Conservation (phyloP, 2,797 vertebrate genomes). For the Steatocranus sp. region DNA sequence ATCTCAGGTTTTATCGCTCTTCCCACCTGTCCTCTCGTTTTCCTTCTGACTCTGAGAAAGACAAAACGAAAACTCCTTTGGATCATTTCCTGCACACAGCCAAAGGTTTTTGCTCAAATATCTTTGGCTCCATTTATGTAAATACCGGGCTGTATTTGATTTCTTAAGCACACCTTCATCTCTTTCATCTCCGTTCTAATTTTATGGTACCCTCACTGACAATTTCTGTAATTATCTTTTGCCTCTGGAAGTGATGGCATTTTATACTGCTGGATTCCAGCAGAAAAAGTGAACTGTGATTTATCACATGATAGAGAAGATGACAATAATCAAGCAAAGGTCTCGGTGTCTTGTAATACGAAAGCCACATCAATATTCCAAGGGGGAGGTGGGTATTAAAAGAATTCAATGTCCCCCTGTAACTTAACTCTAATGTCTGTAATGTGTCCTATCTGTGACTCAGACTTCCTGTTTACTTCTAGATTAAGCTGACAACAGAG, state of each 20-base stretch:
- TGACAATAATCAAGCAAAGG: background rate
- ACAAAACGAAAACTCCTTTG: background rate
- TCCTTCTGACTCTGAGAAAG: background rate
- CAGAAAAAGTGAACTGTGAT: background rate
- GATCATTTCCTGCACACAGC: background rate
- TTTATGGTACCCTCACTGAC: background rate
- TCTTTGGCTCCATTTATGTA: background rate
- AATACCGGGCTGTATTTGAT: background rate
- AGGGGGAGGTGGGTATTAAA: background rate
- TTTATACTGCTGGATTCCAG: background rate
- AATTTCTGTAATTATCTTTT: background rate
- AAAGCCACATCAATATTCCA: conserved; percentile 1
- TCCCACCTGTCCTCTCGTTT: background rate
- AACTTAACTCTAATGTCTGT: background rate
- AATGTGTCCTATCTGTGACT: background rate
- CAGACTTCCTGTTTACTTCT: conserved; percentile 5
- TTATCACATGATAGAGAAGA: background rate
- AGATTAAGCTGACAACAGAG: conserved; percentile 31
- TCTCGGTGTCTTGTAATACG: background rate
- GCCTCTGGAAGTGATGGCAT: background rate
- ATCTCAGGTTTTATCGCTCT: background rate
- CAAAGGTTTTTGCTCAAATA: background rate
- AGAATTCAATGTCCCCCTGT: background rate
- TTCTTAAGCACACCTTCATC: background rate
- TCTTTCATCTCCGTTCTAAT: background rate